A percentile compares a stretch with the other conserved stretches of the same genome.
Conservation (phyloP, 2,113 vertebrate genomes). For the Lagenorhynchus albirostris region DNA sequence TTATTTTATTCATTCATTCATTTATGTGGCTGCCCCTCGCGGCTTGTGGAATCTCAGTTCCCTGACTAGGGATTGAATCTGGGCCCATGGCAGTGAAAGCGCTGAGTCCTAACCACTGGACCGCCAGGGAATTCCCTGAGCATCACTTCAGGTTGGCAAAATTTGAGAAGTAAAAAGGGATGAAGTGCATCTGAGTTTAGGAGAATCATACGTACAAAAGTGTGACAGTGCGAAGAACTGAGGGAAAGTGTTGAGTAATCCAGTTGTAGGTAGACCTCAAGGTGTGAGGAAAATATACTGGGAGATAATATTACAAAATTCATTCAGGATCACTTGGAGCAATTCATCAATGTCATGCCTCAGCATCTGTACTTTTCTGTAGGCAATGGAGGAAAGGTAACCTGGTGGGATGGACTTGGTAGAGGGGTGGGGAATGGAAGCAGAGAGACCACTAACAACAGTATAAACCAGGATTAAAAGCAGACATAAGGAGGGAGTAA, state of each 20-base stretch:
- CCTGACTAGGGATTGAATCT: no score
- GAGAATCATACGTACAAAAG: not conserved
- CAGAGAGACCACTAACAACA: not conserved
- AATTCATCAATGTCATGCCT: not conserved
- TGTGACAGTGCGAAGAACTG: not conserved
- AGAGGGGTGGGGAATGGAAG: not conserved
- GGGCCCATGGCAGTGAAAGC: no score
- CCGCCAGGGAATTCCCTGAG: no score
- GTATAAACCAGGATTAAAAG: not conserved
- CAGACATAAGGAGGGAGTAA: not conserved
- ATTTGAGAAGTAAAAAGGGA: not conserved
- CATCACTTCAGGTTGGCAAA: not conserved
- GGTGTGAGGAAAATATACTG: not conserved
- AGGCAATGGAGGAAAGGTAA: not conserved
- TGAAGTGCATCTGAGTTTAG: not conserved
- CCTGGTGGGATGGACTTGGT: not conserved
- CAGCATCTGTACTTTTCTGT: not conserved
- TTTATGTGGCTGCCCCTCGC: no score
- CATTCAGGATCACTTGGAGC: not conserved
- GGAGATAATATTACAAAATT: not conserved
- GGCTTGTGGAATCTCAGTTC: no score
- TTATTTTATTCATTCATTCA: no score
- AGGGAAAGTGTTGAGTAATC: not conserved
- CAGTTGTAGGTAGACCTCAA: not conserved
- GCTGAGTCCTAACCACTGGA: no score